These are phyloP conservation scores for Hymenochirus boettgeri DNA, from an alignment of 2,113 vertebrate genomes.

Conservation along the genomic window DNA sequence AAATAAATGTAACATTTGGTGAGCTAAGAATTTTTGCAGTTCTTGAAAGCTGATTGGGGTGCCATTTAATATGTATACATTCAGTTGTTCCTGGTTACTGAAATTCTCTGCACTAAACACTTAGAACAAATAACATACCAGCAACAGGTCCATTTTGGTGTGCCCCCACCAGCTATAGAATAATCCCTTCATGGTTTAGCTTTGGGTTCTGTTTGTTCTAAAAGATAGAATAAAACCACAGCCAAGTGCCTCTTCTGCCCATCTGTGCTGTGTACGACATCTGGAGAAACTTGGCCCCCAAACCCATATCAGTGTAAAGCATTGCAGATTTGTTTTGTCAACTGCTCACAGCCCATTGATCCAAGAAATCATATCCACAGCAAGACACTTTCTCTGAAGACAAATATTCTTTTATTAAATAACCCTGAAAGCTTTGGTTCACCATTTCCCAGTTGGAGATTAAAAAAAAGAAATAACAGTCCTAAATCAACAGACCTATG, in stretches of 20 bases:
- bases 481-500: conserved; percentile 10
- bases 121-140: conserved; percentile 36
- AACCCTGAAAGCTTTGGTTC: conserved; percentile 4
- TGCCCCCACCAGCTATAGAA: conserved; percentile 37
- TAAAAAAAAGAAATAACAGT: background rate
- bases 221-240: conserved; percentile 45
- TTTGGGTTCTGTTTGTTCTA: conserved; percentile 46
- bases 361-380: conserved; percentile 35
- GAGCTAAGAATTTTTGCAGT: too few species aligned
- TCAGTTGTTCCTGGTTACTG: conserved; percentile 14
- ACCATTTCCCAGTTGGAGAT: conserved; percentile 10
- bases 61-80: too few species aligned
- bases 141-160: conserved; percentile 44
- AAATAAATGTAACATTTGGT: too few species aligned
- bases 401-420: conserved; percentile 15
- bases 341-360: conserved; percentile 32
- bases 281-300: conserved; percentile 47
- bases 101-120: conserved; percentile 23
- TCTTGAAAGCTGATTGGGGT: too few species aligned
- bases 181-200: conserved; percentile 47
- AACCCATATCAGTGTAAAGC: conserved; percentile 30
- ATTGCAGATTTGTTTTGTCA: conserved; percentile 47
- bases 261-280: conserved; percentile 54
- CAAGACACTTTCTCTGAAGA: conserved; percentile 35
- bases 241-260: conserved; percentile 47